Evolutionary conservation across 2,113 vertebrate species (phyloP).

Genomic region (Delphinus delphis): DNA sequence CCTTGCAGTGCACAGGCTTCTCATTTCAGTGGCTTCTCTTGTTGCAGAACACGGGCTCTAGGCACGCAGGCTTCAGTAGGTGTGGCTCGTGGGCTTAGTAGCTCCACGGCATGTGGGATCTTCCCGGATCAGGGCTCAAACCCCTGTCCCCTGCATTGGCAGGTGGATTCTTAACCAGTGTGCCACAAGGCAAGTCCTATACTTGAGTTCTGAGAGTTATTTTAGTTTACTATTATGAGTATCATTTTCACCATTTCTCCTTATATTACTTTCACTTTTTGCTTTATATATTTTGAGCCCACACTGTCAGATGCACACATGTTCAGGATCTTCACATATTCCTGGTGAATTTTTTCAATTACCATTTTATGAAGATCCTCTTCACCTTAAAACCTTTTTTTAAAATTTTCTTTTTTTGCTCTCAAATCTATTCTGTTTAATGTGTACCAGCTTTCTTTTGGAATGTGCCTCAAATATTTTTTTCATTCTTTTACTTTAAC

Average conservation of each 20-base stretch:
- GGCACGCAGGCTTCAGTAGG: no score
- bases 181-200: no score
- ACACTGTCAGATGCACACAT: neutral
- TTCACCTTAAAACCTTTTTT: neutral
- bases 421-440: neutral
- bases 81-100: no score
- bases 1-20: no score
- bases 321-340: neutral
- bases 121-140: no score
- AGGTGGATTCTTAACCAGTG: no score
- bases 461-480: neutral
- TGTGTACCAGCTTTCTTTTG: neutral
- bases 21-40: no score
- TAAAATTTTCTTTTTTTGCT: neutral
- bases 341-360: neutral
- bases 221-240: neutral
- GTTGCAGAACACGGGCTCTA: no score
- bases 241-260: neutral
- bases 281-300: neutral
- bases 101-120: no score
- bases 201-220: neutral
- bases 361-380: neutral
- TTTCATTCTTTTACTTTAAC: neutral
- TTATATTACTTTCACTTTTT: neutral
- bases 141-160: no score